Base-by-base conservation (phyloP, 64 coral and sea anemone genomes). In the Dendronephthya gigantea region DNA sequence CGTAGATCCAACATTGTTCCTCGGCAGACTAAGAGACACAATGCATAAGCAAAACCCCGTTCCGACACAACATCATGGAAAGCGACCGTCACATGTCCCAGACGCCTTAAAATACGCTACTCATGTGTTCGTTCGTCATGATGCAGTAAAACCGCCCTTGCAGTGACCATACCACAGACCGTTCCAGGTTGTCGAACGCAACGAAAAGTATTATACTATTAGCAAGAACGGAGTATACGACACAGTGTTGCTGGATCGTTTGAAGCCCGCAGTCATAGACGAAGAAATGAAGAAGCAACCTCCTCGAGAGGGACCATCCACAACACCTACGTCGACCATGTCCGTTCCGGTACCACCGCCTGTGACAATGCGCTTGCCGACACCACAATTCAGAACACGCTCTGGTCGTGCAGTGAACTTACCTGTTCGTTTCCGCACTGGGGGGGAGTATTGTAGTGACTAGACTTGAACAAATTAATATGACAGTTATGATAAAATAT, bases 121-220 rank as follows among this genome's bases (percentile, higher is more conserved):
- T 9, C 86, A 82, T 32, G 69, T 70, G 0, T 88, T 35, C 17
- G 86, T 88, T 0, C 86, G 48, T 8, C 70, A 38, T 52, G 69
- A 82, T 34, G 34, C 4, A 14, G 68, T 81, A 29, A 88, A 49
- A 52, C 14, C 29, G 22, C 69, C 72, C 9, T 69, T 86, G 58
- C 58, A 62, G 1, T 62, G 56, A 23, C 59, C 65, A 14, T 68
- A 86, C 23, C 29, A 69, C 23, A 55, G 84, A 10, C 58, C 85
- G 29, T 85, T 85, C 2, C 12, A 1, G 51, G 1, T 0, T 35
- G 13, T 0, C 16, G 9, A 45, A 45, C 83, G 83, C 9, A 50
- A 11, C 2, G 28, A 85, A 23, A 74, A 86, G 34, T 39, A 70
- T 45, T 86, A 72, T 30, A 86, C 56, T 7, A 19, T 86, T 32